Evolutionary conservation across 2,888 invertebrate genomes (phyloP).

Genomic region (Stenotaenia linearis): DNA sequence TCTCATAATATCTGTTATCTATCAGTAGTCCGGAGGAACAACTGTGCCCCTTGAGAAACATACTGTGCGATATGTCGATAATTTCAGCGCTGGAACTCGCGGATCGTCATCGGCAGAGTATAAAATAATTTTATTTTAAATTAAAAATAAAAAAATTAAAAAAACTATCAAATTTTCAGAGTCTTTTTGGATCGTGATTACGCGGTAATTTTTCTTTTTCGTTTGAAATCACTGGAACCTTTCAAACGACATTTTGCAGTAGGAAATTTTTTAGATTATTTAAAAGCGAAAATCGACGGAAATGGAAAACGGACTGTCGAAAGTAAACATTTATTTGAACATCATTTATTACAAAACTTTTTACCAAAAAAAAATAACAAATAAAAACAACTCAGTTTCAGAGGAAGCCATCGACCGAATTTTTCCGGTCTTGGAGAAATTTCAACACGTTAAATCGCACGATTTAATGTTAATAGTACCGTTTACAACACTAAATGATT

Average conservation of each 20-base stretch:
- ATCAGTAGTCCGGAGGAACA: slow-evolving; percentile 76
- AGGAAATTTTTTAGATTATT: slow-evolving; percentile 63
- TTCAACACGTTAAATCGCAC: slow-evolving; percentile 55
- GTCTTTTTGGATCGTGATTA: slow-evolving; percentile 77
- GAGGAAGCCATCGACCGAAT: slow-evolving; percentile 45
- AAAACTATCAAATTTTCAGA: slow-evolving; percentile 40
- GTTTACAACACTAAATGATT: slow-evolving; percentile 83
- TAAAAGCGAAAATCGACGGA: slow-evolving; percentile 12
- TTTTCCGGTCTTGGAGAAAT: slow-evolving; percentile 64
- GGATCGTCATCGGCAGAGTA: slow-evolving; percentile 90
- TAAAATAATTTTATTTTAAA: slow-evolving; percentile 40
- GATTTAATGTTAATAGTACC: slow-evolving; percentile 60
- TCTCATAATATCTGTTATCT: slow-evolving; percentile 31
- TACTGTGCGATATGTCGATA: slow-evolving; percentile 96
- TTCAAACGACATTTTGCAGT: slow-evolving; percentile 80
- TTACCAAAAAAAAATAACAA: neutral
- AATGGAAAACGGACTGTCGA: slow-evolving; percentile 32
- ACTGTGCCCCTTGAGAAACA: slow-evolving; percentile 94
- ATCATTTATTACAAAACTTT: neutral
- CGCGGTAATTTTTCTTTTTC: slow-evolving; percentile 88
- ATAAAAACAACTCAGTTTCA: slow-evolving; percentile 34
- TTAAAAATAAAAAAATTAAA: neutral
- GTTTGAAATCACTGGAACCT: slow-evolving; percentile 83
- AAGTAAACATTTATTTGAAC: slow-evolving; percentile 30
- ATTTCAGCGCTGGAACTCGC: slow-evolving; percentile 94